Base-by-base conservation (phyloP, 2,797 vertebrate species). In the Moxostoma hubbsi region DNA sequence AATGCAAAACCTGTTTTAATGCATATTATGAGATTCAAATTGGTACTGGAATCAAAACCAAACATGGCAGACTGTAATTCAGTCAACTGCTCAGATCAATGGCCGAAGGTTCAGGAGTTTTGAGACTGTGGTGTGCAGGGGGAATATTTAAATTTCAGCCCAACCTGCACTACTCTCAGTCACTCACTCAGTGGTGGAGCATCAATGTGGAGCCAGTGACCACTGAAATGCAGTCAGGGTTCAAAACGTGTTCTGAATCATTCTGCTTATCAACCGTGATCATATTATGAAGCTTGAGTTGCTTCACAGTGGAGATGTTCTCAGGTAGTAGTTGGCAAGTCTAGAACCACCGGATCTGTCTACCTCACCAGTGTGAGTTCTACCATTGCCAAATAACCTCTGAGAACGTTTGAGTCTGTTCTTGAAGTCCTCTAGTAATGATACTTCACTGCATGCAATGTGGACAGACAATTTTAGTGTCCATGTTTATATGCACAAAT, bases 311-410 rank as follows among this genome's bases (percentile, higher is more conserved):
- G 46, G 69, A 79, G 77, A 66, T 15, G 87, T 92, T 94, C 95
- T 89, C 82, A 83, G 89, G 95, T 94, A 91, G 90, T 98, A 98
- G 97, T 99, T 99, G 98, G 98, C 97, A 99, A 98, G 97, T 98
- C 98, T 99, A 99, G 98, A 99, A 99, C 98, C 98, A 98, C 98
- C 97, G 98, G 97, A 97, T 97, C 96, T 95, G 91, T 92, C 95
- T 96, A 96, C 91, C 93, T 96, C 96, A 98, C 97, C 98, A 98
- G 98, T 98, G 98, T 98, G 98, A 99, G 98, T 99, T 99, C 98
- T 99, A 99, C 97, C 97, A 99, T 99, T 99, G 98, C 98, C 98
- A 98, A 98, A 99, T 89, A 95, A 91, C 93, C 94, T 92, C 91
- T 89, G 90, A 91, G 93, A 95, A 93, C 92, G 77, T 83, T 81